Evolutionary conservation across 2,113 vertebrate genomes (phyloP), one percentile per base, ranked within the genome.

Genomic region (Pterocles orientalis): DNA sequence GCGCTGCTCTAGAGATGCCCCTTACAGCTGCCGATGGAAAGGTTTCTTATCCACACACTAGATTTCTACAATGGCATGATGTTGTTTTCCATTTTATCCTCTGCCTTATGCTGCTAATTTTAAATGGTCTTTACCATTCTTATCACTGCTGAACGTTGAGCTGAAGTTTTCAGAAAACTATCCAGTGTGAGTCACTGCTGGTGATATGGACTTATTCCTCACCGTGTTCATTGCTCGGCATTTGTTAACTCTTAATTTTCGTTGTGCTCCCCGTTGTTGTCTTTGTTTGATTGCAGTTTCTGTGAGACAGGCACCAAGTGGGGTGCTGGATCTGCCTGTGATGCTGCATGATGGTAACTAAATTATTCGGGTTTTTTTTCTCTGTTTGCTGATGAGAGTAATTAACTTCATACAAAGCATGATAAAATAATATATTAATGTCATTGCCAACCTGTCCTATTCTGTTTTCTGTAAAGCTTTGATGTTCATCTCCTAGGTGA

Each of bases 121-220:
- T 91, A 89, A 94, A 91, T 85, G 69, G 53, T 75, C 53, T 76
- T 96, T 91, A 87, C 85, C 65, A 87, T 95, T 92, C 77, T 85
- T 77, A 77, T 77, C 70, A 31, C 53, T 69, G 65, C 39, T 82
- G 70, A 94, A 91, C 19, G 69, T 0, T 0, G 6, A 87, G 65
- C 33, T 79, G 81, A 92, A 89, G 61, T 87, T 96, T 94, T 92
- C 70, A 82, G 77, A 79, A 84, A 72, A 48, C 13, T 39, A 31
- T 60, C 43, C 57, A 31, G 43, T 82, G 64, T 70, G 64, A 88
- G 76, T 70, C 60, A 86, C 39, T 84, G 88, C 48, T 81, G 89
- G 34, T 51, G 76, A 75, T 60, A 48, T 36, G 47, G n/a, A 53
- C 9, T 28, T 86, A 48, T 13, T 92, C 65, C 83, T 92, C 65